Evolutionary conservation across 2,888 invertebrate genomes (phyloP), one percentile per base, ranked within the genome.

Genomic region (Meiosimyza platycephala): DNA sequence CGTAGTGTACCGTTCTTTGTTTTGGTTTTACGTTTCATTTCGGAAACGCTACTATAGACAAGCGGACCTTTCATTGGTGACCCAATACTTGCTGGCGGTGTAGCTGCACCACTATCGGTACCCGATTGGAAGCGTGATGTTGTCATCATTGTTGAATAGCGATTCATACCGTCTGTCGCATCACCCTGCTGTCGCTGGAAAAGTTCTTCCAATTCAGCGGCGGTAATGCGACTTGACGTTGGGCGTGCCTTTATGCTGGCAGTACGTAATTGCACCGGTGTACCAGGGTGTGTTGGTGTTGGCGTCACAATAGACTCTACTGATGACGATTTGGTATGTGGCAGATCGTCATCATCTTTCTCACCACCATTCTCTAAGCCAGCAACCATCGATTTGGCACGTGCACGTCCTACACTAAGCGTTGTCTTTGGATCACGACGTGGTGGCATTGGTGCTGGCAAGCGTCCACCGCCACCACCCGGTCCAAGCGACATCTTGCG

Each of bases 391-490:
- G 96, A 96, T 84, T 95, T 93, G 67, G 97, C 97, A 76, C 96
- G 89, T 15, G 97, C 96, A 63, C 97, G 90, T 12, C 97, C 96
- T 76, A 97, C 96, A 84, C 97, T 97, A 57, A 99, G 89, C 2
- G 97, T 96, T 0, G 98, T 98, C 85, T 94, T 94, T 11, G 98
- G 98, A 88, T 98, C 97, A 64, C 98, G 90, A 40, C 96, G 90
- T 0, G 98, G 98, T 6, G 98, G 98, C 83, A 94, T 91, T 0
- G 98, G 98, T 9, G 97, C 97, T 69, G 94, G 93, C 75, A 93
- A 90, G 73, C 93, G 87, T 82, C 85, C 84, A 62, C 75, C 75
- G 9, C 67, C 59, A 12, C 76, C 75, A 65, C 76, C 83, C 55
- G 91, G 92, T 80, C 86, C 86, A 81, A 91, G 91, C 33, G 91